A percentile compares a stretch with the other conserved stretches of the same genome.
These are phyloP conservation scores for Puntigrus tetrazona DNA, from an alignment of 2,113 vertebrate genomes.

Conservation along the genomic window DNA sequence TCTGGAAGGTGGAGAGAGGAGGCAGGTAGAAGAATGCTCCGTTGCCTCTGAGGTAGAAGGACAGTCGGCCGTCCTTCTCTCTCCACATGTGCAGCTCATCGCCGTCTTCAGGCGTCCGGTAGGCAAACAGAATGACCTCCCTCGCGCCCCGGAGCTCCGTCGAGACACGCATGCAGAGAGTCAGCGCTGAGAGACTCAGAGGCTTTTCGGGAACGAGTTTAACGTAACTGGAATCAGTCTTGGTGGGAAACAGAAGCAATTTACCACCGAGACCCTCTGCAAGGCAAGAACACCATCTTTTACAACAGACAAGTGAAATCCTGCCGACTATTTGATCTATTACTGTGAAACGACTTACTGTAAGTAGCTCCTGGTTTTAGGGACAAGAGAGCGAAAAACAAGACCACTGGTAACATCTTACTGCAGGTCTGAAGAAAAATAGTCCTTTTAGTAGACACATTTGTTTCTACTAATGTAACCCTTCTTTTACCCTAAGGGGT, in stretches of 20 bases:
- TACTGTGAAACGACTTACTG: constrained; percentile 53
- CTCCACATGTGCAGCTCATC: constrained; percentile 79
- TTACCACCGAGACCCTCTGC: no score
- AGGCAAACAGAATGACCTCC: constrained; percentile 77
- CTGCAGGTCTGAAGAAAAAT: constrained; percentile 16
- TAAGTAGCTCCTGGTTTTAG: constrained; percentile 51
- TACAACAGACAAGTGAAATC: no score
- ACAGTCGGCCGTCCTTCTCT: constrained; percentile 64
- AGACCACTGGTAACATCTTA: constrained; percentile 30
- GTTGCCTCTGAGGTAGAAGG: constrained; percentile 64
- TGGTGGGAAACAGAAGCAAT: no score
- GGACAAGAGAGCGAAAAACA: constrained; percentile 53
- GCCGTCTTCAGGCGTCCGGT: constrained; percentile 68
- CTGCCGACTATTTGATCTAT: background rate
- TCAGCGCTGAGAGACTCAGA: constrained; percentile 58
- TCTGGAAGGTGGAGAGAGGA: constrained; percentile 66
- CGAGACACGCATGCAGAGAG: constrained; percentile 61
- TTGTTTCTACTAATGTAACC: no score
- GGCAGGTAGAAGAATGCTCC: constrained; percentile 61
- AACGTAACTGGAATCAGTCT: constrained; percentile 73
- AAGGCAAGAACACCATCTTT: background rate
- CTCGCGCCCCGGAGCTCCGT: constrained; percentile 65
- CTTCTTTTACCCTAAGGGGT: no score
- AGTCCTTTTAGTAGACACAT: no score
- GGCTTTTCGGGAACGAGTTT: constrained; percentile 70